phyloP scores from a whole-genome alignment of 2,113 vertebrate genomes.

The Hypocryptadius cinnamomeus region DNA sequence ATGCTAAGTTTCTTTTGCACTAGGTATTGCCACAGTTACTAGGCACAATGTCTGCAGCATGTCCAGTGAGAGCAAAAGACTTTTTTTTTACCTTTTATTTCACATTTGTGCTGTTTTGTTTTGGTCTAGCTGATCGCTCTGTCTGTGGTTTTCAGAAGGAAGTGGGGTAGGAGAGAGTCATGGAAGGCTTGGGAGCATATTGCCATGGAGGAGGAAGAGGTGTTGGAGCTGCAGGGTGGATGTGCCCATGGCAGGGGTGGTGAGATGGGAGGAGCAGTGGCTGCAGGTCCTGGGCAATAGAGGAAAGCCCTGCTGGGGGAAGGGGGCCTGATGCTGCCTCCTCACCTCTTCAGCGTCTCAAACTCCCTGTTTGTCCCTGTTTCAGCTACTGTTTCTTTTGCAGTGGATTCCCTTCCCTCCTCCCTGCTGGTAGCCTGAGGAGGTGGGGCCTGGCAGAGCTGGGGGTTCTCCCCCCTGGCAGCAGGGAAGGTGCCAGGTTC shows the following conservation, averaged over 20 bases:
- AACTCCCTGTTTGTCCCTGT: background rate
- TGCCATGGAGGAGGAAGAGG: background rate
- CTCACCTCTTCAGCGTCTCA: background rate
- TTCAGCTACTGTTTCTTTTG: background rate
- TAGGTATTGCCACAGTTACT: constrained; percentile 9
- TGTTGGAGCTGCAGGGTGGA: background rate
- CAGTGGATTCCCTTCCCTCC: background rate
- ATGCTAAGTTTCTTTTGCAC: constrained; percentile 17
- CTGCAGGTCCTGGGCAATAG: background rate
- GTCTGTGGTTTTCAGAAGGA: background rate
- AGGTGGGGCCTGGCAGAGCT: background rate
- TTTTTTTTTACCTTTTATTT: background rate
- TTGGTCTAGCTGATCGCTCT: background rate
- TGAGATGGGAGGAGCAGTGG: background rate
- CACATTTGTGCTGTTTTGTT: constrained; percentile 6
- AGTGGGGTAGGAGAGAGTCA: background rate
- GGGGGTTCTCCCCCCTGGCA: background rate
- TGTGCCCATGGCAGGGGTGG: background rate
- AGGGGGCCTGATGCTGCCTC: background rate
- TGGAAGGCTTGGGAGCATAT: background rate
- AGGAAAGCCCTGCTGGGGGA: background rate
- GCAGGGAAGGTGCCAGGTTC: background rate
- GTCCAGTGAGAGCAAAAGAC: background rate
- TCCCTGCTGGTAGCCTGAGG: background rate
- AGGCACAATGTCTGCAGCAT: constrained; percentile 38